phyloP scores from a whole-genome alignment of 2,797 vertebrate species.

The Masticophis lateralis region DNA sequence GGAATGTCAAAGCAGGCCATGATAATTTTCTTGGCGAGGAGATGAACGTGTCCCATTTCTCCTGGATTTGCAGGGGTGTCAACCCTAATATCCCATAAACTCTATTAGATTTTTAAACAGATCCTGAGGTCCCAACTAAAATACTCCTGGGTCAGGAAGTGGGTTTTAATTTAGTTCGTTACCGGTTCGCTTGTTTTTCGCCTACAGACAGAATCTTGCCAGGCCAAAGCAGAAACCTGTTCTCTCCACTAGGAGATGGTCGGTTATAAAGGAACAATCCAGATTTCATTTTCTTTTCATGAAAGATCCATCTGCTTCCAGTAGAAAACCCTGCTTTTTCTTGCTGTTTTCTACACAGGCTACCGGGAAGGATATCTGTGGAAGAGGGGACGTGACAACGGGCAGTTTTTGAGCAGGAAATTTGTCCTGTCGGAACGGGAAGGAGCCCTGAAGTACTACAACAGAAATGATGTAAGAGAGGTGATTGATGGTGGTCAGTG shows the following conservation, averaged over 20 bases:
- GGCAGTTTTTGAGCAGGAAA: constrained; percentile 93
- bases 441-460: constrained; percentile 95
- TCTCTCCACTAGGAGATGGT: neutral
- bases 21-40: neutral
- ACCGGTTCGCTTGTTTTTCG: neutral
- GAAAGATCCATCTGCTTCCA: neutral
- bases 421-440: constrained; percentile 93
- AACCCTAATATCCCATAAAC: neutral
- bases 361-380: constrained; percentile 96
- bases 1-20: neutral
- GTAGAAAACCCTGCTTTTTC: neutral
- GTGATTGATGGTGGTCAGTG: too few species aligned
- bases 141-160: neutral
- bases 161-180: too few species aligned
- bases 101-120: neutral
- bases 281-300: neutral
- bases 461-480: constrained; percentile 90
- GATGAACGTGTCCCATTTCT: neutral
- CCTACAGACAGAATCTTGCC: neutral
- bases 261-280: neutral
- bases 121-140: neutral
- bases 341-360: constrained; percentile 68
- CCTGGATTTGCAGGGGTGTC: neutral
- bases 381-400: constrained; percentile 96
- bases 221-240: neutral